Evolutionary conservation across 2,113 vertebrate species (phyloP).

Genomic region (Piprites chloris): DNA sequence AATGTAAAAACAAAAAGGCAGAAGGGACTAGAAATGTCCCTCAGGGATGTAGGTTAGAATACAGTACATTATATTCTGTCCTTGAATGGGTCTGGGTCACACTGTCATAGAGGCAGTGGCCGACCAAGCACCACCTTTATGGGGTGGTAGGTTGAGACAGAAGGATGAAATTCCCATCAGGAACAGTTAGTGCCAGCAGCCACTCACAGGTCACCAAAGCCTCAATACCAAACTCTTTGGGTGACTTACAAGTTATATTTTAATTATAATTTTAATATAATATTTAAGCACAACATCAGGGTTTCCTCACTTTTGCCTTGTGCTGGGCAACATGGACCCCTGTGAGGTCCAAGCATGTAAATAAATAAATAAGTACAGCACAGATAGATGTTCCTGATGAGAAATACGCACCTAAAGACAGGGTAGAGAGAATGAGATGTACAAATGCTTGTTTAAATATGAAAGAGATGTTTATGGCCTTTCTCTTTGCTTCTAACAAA

Average conservation of each 20-base stretch:
- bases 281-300: slow-evolving; percentile 18
- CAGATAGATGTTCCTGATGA: background rate
- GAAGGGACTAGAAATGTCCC: background rate
- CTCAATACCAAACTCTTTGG: background rate
- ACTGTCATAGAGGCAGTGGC: background rate
- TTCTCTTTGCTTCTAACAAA: background rate
- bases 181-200: background rate
- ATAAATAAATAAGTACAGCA: background rate
- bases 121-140: accelerated
- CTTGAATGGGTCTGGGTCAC: background rate
- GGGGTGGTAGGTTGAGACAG: background rate
- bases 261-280: too few species aligned
- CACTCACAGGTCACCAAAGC: background rate
- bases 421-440: background rate
- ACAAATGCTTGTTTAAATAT: background rate
- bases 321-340: background rate
- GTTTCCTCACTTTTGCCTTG: slow-evolving; percentile 39
- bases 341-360: background rate
- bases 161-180: background rate
- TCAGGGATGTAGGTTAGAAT: background rate
- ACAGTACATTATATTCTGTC: background rate
- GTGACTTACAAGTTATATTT: slow-evolving; percentile 15
- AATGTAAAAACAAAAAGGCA: background rate
- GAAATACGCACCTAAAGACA: background rate
- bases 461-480: background rate